Percentiles rank a stretch among this genome's conserved stretches.
Conservation (phyloP, 2,888 invertebrate genomes). For the Gymnosoma rotundatum region DNA sequence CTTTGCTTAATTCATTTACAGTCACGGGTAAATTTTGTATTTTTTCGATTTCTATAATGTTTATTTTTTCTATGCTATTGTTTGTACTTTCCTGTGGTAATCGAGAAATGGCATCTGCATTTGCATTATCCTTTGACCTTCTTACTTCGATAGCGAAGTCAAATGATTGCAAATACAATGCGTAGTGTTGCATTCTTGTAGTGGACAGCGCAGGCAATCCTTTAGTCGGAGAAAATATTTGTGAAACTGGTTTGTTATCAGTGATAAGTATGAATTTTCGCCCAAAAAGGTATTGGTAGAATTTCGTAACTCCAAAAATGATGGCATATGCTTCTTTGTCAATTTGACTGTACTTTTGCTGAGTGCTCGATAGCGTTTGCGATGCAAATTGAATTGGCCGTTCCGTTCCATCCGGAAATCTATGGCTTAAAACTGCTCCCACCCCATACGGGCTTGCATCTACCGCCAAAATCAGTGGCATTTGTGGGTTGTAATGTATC, state of each 20-base stretch:
- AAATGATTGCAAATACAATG: constrained; percentile 35
- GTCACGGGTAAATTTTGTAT: constrained; percentile 29
- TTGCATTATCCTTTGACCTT: constrained; percentile 35
- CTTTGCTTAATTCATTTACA: constrained; percentile 26
- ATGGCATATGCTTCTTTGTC: constrained; percentile 75
- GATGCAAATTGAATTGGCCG: constrained; percentile 79
- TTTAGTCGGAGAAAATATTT: constrained; percentile 67
- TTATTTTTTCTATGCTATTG: constrained; percentile 1
- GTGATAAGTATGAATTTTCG: constrained; percentile 73
- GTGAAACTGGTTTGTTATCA: constrained; percentile 65
- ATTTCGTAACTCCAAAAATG: constrained; percentile 77
- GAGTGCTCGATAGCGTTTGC: constrained; percentile 71
- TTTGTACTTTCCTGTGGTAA: constrained; percentile 11
- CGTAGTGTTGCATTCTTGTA: constrained; percentile 72
- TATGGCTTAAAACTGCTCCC: constrained; percentile 77
- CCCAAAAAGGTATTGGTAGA: constrained; percentile 75
- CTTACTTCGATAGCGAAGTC: constrained; percentile 33
- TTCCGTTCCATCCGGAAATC: constrained; percentile 74
- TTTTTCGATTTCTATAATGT: not conserved
- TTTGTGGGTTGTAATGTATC: too few species aligned
- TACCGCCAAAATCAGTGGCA: too few species aligned
- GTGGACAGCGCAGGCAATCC: constrained; percentile 57
- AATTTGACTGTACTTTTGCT: constrained; percentile 71
- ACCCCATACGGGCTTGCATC: constrained; percentile 74
- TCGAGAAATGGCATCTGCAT: not conserved